phyloP scores from a whole-genome alignment of 2,888 invertebrate species.

The Ennomos erosarius region DNA sequence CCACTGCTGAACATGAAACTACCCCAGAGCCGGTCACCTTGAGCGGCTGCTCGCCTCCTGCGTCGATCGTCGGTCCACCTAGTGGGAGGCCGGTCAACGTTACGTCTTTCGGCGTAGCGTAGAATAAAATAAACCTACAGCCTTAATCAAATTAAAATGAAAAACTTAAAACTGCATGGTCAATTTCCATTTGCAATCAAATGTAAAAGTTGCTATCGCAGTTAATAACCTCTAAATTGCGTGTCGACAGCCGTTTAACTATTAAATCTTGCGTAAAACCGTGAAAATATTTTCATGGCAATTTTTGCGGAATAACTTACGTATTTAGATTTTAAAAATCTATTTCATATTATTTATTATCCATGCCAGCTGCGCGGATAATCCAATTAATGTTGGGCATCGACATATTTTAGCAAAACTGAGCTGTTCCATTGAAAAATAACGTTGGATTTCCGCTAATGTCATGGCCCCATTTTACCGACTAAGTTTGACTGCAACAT shows the following conservation, averaged over 20 bases:
- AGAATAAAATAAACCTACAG: no score
- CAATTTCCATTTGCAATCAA: no score
- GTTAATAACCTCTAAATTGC: conserved; percentile 4
- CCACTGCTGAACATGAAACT: no score
- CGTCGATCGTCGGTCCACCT: no score
- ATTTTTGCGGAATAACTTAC: conserved; percentile 8
- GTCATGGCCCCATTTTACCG: conserved; percentile 18
- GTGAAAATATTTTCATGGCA: conserved; percentile 16
- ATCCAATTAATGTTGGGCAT: conserved; percentile 6
- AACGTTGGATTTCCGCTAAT: neutral
- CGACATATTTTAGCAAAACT: neutral
- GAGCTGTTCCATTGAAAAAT: neutral
- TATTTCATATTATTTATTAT: conserved; percentile 7
- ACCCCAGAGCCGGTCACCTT: no score
- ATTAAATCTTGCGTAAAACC: conserved; percentile 18
- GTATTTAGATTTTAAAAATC: conserved; percentile 1
- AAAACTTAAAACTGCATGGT: no score
- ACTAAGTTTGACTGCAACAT: conserved; percentile 25
- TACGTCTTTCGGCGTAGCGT: no score
- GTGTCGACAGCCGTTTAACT: conserved; percentile 18
- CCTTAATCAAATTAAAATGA: no score
- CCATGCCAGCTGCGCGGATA: conserved; percentile 1
- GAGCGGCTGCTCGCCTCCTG: no score
- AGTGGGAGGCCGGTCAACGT: no score
- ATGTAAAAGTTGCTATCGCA: no score